phyloP scores from a whole-genome alignment of 2,888 invertebrate species.

The Schrankia costaestrigalis region DNA sequence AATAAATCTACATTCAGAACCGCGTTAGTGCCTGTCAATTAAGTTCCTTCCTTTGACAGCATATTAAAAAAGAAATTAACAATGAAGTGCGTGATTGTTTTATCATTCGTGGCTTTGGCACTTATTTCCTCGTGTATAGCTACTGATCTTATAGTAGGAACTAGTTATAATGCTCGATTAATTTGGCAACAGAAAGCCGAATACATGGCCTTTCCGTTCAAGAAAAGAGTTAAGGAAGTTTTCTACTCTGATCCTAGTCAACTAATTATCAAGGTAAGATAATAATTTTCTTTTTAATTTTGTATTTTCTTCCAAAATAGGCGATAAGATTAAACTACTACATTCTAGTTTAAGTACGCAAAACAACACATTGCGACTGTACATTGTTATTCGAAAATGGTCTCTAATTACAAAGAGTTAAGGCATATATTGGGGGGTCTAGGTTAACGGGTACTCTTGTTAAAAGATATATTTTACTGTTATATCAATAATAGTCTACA shows the following conservation, averaged over 20 bases:
- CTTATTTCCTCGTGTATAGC: constrained; percentile 42
- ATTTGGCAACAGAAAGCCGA: constrained; percentile 56
- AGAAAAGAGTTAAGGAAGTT: constrained; percentile 58
- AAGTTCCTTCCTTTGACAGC: too few species aligned
- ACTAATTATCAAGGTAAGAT: constrained; percentile 32
- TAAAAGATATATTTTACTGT: too few species aligned
- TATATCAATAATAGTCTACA: too few species aligned
- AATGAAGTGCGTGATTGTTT: constrained; percentile 46
- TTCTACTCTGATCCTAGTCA: constrained; percentile 56
- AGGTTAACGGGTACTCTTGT: too few species aligned
- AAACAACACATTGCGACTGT: too few species aligned
- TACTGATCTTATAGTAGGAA: constrained; percentile 53
- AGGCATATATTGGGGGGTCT: too few species aligned
- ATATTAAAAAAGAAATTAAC: not conserved
- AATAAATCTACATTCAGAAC: too few species aligned
- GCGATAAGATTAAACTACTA: too few species aligned
- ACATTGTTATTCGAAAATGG: too few species aligned
- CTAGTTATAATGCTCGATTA: constrained; percentile 46
- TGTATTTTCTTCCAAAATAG: not conserved
- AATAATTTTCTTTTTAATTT: not conserved
- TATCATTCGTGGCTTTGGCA: constrained; percentile 37
- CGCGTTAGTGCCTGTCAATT: too few species aligned
- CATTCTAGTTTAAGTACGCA: too few species aligned
- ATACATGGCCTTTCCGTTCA: constrained; percentile 54
- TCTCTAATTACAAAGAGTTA: too few species aligned